Percentiles rank a stretch among this genome's conserved stretches.
Evolutionary conservation across 2,888 invertebrate genomes (phyloP).

Genomic region (Reticulitermes lucifugus): DNA sequence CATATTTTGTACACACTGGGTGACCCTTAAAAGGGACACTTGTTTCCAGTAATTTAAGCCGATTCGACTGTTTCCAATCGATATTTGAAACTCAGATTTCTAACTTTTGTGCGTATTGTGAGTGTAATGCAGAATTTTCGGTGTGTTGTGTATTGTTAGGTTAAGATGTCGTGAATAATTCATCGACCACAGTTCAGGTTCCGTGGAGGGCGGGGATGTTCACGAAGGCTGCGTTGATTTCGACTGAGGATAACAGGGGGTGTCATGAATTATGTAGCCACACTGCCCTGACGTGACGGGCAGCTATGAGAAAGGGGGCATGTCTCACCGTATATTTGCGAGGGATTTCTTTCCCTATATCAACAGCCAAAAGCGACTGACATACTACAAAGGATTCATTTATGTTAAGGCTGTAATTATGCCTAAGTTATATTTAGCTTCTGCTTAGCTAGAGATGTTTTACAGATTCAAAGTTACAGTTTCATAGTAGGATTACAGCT

Average conservation of each 20-base stretch:
- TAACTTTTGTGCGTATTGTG: slow-evolving; percentile 16
- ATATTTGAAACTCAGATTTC: neutral
- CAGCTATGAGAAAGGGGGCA: neutral
- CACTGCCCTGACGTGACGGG: neutral
- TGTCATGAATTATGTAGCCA: slow-evolving; percentile 27
- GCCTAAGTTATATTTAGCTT: neutral
- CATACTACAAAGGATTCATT: neutral
- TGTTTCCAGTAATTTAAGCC: neutral
- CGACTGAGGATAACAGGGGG: neutral
- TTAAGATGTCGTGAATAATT: slow-evolving; percentile 14
- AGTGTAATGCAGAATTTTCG: neutral
- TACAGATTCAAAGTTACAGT: neutral
- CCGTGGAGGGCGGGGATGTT: neutral
- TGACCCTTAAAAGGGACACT: neutral
- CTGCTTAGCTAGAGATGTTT: neutral
- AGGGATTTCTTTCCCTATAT: neutral
- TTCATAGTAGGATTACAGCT: neutral
- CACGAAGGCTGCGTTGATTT: neutral
- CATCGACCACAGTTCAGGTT: slow-evolving; percentile 8
- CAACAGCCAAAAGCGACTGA: neutral
- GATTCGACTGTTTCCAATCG: neutral
- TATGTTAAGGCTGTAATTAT: neutral
- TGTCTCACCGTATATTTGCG: neutral
- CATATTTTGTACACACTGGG: neutral
- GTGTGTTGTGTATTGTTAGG: slow-evolving; percentile 4